Percentiles rank a stretch among this genome's conserved stretches.
Conservation (phyloP, 2,797 vertebrate genomes). For the Sebastes diploproa region DNA sequence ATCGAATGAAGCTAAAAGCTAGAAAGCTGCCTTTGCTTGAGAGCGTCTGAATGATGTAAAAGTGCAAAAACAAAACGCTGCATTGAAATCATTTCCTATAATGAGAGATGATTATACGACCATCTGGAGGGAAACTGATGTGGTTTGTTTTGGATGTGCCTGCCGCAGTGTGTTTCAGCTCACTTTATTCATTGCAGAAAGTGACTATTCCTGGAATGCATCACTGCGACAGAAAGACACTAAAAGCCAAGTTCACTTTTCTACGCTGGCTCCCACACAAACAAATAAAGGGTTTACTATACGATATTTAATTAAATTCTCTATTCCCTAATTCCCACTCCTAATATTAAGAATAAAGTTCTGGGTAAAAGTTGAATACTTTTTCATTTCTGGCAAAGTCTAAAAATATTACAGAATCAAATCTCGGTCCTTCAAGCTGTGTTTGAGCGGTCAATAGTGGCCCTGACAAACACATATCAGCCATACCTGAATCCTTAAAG, state of each 20-base stretch:
- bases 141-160: constrained; percentile 14
- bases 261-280: not conserved
- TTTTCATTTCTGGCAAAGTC: not conserved
- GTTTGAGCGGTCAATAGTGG: not conserved
- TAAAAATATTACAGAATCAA: not conserved
- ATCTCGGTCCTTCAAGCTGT: not conserved
- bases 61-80: not conserved
- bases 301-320: not conserved
- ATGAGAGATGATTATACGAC: constrained; percentile 21
- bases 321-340: not conserved
- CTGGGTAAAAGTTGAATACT: not conserved
- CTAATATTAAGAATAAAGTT: not conserved
- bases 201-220: not conserved
- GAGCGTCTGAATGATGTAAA: not conserved
- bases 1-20: not conserved
- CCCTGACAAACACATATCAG: not conserved
- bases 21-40: not conserved
- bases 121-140: constrained; percentile 19
- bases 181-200: not conserved
- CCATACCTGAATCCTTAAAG: not conserved
- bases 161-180: not conserved
- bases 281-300: too few relatives aligned
- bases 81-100: constrained; percentile 19
- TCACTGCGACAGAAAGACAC: not conserved
- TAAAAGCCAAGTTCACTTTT: not conserved